Percentiles rank a stretch among this genome's conserved stretches.
phyloP scores from a whole-genome alignment of 1,140 invertebrate genomes.

The Drosophila suzukii region DNA sequence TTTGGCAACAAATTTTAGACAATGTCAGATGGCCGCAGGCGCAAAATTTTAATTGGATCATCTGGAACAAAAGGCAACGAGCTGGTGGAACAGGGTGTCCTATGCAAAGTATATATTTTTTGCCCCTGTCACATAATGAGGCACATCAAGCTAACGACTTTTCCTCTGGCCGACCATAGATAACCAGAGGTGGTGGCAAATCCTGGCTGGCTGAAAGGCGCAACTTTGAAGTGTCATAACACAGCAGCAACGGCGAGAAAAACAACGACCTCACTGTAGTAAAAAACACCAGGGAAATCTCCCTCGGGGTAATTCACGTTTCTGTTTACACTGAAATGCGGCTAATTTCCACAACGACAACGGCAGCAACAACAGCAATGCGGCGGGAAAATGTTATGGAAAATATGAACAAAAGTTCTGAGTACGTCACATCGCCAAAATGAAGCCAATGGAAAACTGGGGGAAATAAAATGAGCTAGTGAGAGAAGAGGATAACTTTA shows the following conservation, averaged over 20 bases:
- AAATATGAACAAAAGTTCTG: constrained; percentile 50
- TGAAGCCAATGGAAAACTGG: constrained; percentile 27
- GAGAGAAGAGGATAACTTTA: background rate
- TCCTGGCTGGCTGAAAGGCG: background rate
- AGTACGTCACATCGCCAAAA: constrained; percentile 48
- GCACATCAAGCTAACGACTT: constrained; percentile 56
- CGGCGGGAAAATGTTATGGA: constrained; percentile 50
- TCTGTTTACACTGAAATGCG: constrained; percentile 57
- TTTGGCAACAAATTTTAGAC: constrained; percentile 44
- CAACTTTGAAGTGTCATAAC: constrained; percentile 68
- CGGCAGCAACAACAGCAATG: constrained; percentile 27
- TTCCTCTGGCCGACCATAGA: constrained; percentile 43
- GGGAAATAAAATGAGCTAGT: constrained; percentile 2
- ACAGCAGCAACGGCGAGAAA: constrained; percentile 47
- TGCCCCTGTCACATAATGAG: constrained; percentile 60
- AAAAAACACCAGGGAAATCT: constrained; percentile 37
- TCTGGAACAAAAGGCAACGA: constrained; percentile 35
- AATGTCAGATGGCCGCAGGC: constrained; percentile 43
- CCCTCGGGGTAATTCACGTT: constrained; percentile 59
- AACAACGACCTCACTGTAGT: constrained; percentile 22
- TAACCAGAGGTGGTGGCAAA: constrained; percentile 17
- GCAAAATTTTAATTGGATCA: constrained; percentile 76
- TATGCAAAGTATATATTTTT: constrained; percentile 21
- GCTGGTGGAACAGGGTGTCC: constrained; percentile 27
- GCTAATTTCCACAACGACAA: constrained; percentile 65